Evolutionary conservation across 2,113 vertebrate species (phyloP), one percentile per base, ranked within the genome.

Genomic region (Nanorana parkeri): DNA sequence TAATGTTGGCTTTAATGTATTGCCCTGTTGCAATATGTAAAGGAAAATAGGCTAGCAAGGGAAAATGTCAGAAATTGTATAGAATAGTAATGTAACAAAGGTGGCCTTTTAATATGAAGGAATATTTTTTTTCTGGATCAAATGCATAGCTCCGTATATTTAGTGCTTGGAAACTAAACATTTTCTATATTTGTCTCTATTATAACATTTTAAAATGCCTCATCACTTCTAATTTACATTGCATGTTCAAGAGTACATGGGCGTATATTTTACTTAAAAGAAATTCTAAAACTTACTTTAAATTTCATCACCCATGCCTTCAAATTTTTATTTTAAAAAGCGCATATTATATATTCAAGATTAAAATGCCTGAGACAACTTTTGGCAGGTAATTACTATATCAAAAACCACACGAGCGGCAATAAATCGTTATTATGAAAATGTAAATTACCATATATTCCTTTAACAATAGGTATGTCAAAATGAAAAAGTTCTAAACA

Each of bases 321-420:
- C 32, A 60, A 74, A 28, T 32, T 74, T 21, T 21, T 19, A 60
- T 16, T 24, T 24, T 51, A 20, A 51, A 63, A 63, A 60, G 24
- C 64, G 32, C 73, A 76, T 63, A 63, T 76, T 76, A 24, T 63
- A 47, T 51, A 63, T 76, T 76, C 23, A 63, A 51, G 17, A 63
- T 7, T 3, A 51, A 64, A 76, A 26, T 36, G 15, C 55, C 21
- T 61, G 15, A 47, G 21, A 64, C 47, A 32, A 51, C 63, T 23
- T 72, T 76, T 63, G 73, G 73, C 32, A 8, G 32, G 73, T 63
- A 76, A 51, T 76, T 63, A 76, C 29, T 76, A 20, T 15, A 76
- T 41, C 73, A 61, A 61, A 63, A 61, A 76, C 29, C 73, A 58
- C 56, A 76, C 36, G 56, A 41, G 20, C 28, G 47, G 21, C 15